Percentiles rank a stretch among this genome's conserved stretches.
phyloP scores from a whole-genome alignment of 1,140 invertebrate genomes.

The Babylonia areolata region DNA sequence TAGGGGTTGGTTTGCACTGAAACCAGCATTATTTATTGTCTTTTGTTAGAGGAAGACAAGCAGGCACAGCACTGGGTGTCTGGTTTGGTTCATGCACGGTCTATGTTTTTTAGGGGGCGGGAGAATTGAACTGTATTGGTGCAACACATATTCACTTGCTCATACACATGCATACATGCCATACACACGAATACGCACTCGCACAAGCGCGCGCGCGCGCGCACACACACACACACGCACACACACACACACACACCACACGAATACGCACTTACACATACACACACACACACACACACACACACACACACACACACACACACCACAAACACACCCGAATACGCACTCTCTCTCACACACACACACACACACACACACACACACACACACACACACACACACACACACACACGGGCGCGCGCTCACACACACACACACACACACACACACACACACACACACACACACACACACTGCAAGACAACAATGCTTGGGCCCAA shows the following conservation, averaged over 20 bases:
- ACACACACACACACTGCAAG: slow-evolving; percentile 50
- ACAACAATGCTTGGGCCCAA: too few relatives aligned
- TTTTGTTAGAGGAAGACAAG: too few relatives aligned
- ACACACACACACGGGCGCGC: neutral
- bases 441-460: slow-evolving; percentile 23
- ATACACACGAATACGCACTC: neutral
- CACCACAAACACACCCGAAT: neutral
- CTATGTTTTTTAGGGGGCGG: too few relatives aligned
- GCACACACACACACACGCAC: neutral
- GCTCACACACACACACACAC: neutral
- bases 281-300: neutral
- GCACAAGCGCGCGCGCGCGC: neutral
- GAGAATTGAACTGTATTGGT: too few relatives aligned
- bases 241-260: neutral
- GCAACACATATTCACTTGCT: neutral
- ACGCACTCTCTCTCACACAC: neutral
- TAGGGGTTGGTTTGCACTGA: too few relatives aligned
- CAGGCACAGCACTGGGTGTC: too few relatives aligned
- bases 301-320: neutral
- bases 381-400: neutral
- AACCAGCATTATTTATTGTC: too few relatives aligned
- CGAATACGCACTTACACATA: neutral
- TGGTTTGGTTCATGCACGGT: too few relatives aligned
- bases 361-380: neutral
- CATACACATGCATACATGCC: neutral